Percentiles rank a stretch among this genome's conserved stretches.
Conservation (phyloP, 2,888 invertebrate species). For the Diadegma fenestrale region DNA sequence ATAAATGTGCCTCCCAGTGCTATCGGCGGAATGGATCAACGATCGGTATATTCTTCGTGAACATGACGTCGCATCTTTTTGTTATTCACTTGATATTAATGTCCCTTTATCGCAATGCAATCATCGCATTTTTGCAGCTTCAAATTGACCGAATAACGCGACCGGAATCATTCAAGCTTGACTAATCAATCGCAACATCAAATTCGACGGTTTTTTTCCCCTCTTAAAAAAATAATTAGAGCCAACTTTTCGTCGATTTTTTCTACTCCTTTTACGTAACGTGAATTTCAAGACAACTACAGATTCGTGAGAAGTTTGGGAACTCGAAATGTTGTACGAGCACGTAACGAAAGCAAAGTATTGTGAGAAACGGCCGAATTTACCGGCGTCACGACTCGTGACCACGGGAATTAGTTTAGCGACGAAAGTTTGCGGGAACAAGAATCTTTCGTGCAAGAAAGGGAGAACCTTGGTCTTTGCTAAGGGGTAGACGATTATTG, state of each 20-base stretch:
- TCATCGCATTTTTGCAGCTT: neutral
- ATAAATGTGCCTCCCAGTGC: conserved; percentile 30
- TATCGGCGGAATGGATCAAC: conserved; percentile 51
- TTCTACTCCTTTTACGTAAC: neutral
- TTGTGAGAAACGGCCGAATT: conserved; percentile 13
- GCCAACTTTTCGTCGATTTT: neutral
- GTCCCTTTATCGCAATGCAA: neutral
- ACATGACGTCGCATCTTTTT: conserved; percentile 4
- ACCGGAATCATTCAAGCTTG: neutral
- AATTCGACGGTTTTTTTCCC: neutral
- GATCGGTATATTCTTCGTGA: conserved; percentile 33
- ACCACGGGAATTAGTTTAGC: conserved; percentile 18
- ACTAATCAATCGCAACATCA: neutral
- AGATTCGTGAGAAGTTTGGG: neutral
- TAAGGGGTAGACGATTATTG: conserved; percentile 40
- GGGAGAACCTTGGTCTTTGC: conserved; percentile 11
- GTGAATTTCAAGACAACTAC: neutral
- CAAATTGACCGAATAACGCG: neutral
- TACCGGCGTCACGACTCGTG: conserved; percentile 23
- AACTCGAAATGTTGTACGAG: conserved; percentile 27
- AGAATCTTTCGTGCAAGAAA: conserved; percentile 54
- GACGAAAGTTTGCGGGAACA: conserved; percentile 47
- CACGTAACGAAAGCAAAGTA: neutral
- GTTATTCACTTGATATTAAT: neutral
- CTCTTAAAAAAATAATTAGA: neutral